Conservation (phyloP, 1,140 invertebrate genomes). For the Thalassaphorura encarpata region DNA sequence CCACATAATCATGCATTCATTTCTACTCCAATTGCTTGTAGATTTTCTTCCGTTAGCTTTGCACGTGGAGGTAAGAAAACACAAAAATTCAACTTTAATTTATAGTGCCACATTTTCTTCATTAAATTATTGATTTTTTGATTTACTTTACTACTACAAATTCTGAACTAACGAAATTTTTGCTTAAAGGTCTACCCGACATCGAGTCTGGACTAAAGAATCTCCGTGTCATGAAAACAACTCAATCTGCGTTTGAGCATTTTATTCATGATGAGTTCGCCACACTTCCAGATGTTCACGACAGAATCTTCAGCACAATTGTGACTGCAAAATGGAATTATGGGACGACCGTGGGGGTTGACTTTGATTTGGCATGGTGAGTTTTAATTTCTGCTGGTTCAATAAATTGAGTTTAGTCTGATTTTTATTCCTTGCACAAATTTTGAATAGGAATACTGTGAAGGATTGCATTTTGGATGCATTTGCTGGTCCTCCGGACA, state of each 20-base stretch:
- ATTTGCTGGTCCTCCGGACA: conserved; percentile 49
- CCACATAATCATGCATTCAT: conserved; percentile 64
- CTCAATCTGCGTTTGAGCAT: conserved; percentile 63
- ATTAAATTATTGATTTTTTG: no score
- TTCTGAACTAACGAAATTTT: neutral
- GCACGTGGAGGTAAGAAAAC: conserved; percentile 51
- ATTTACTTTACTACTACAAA: no score
- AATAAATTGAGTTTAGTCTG: neutral
- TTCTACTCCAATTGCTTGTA: conserved; percentile 49
- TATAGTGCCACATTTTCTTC: no score
- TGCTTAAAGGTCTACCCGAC: conserved; percentile 42
- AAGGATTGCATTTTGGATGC: conserved; percentile 57
- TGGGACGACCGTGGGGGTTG: conserved; percentile 47
- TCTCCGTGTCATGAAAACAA: conserved; percentile 60
- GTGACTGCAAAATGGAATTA: conserved; percentile 61
- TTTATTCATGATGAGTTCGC: conserved; percentile 65
- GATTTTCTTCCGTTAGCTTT: conserved; percentile 54
- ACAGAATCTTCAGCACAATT: conserved; percentile 60
- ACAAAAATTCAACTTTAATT: neutral
- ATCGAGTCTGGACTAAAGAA: conserved; percentile 54
- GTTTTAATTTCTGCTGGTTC: neutral
- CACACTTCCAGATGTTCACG: conserved; percentile 58
- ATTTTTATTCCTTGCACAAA: conserved; percentile 3
- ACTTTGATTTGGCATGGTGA: conserved; percentile 54
- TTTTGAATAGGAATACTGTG: conserved; percentile 48